Base-by-base conservation (phyloP, 2,888 invertebrate genomes). In the Dicyrtoma fusca region DNA sequence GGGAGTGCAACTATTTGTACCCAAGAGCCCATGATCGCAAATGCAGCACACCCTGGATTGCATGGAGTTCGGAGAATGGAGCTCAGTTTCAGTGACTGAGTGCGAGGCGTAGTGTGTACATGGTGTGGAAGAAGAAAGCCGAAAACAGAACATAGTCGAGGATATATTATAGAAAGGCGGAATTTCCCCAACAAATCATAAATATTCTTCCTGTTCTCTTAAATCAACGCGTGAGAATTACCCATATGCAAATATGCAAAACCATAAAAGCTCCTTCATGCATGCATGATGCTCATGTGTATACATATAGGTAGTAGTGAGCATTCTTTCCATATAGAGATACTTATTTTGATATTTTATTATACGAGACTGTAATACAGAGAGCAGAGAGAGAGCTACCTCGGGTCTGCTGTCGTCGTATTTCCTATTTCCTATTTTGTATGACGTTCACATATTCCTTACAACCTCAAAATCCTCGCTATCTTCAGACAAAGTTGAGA, bases 121-220 rank as follows among this genome's bases (percentile, higher is more conserved):
- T 3, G 34, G 34, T 34, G 34, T 34, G 34, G 49, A 6, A 49
- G n/a, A 49, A 49, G 49, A 49, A 49, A 49, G n/a, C 4, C 3
- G 49, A 49, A 49, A 6, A 5, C 4, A 8, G 34, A 34, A 8
- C 34, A 34, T 34, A 34, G 17, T 14, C 42, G 44, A 17, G n/a
- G 23, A 61, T 42, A 61, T 61, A 25, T 8, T 13, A 25, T 34
- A 11, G 25, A 61, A 61, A 61, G 61, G 19, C 21, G 21, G n/a
- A 65, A 65, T 59, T 66, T 68, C 51, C 23, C 68, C 34, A 23
- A 62, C 49, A 55, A 72, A 68, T 72, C 72, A 72, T 72, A 72
- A 72, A 72, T 72, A 72, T 61, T 68, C 61, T 34, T 55, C 49
- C 25, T 45, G 57, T 61, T 72, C 59, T 14, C 68, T 61, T 69